Percentiles rank a stretch among this genome's conserved stretches.
Conservation (phyloP, 2,797 vertebrate species). For the Gorsachius magnificus region DNA sequence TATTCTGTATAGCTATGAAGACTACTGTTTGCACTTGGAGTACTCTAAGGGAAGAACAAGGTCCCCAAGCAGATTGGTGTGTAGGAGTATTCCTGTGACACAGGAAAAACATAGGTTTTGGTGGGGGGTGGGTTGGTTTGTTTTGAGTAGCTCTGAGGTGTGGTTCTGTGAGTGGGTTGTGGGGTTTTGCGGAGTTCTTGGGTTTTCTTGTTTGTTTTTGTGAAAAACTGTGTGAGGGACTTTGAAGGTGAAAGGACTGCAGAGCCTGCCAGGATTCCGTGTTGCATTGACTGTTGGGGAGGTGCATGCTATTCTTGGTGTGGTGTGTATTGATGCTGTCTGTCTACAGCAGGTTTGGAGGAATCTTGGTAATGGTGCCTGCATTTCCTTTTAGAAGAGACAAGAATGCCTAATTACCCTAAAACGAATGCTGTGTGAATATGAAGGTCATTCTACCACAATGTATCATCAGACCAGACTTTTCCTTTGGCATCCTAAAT, state of each 20-base stretch:
- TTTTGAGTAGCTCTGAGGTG: not conserved
- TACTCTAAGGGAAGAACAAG: not conserved
- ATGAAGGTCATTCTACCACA: not conserved
- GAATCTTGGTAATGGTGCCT: not conserved
- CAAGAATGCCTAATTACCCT: not conserved
- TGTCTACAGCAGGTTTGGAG: not conserved
- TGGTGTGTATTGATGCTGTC: fast-evolving
- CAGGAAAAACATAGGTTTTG: not conserved
- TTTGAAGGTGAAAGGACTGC: not conserved
- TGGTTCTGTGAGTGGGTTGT: not conserved
- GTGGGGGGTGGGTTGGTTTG: not conserved
- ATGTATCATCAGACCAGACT: not conserved
- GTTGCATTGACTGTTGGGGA: not conserved
- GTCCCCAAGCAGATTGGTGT: not conserved
- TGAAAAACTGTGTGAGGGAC: not conserved
- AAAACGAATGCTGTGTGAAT: not conserved
- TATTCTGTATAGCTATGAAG: not conserved
- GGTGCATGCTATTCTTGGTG: not conserved
- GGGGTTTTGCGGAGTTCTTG: not conserved
- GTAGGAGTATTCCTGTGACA: not conserved
- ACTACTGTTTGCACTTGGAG: not conserved
- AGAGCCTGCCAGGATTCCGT: not conserved
- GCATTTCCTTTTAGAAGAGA: not conserved
- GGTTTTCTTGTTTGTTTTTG: not conserved
- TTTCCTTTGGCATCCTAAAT: not conserved